Evolutionary conservation across 2,797 vertebrate species (phyloP).

Genomic region (Momotus momota): DNA sequence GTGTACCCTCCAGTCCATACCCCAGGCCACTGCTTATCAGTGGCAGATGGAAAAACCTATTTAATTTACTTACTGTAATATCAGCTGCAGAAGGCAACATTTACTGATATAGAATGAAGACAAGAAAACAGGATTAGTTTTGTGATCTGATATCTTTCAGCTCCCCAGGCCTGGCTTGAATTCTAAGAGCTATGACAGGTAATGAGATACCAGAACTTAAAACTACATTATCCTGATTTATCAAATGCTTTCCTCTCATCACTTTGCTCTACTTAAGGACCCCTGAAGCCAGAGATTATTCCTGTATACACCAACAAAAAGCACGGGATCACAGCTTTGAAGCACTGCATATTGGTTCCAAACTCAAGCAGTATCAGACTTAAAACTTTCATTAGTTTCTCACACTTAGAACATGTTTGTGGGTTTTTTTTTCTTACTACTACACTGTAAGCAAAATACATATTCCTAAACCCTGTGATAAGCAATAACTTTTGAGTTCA

Average conservation of each 20-base stretch:
- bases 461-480: neutral
- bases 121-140: slow-evolving; percentile 53
- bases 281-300: slow-evolving; percentile 43
- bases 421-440: neutral
- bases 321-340: neutral
- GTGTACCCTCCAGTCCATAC: neutral
- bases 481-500: neutral
- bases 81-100: neutral
- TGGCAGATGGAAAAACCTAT: slow-evolving; percentile 8
- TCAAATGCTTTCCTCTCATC: slow-evolving; percentile 38
- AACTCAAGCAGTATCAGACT: neutral
- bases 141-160: slow-evolving; percentile 50
- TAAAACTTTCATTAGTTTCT: slow-evolving; percentile 9
- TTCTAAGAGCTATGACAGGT: slow-evolving; percentile 27
- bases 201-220: slow-evolving; percentile 57
- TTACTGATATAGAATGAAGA: slow-evolving; percentile 40
- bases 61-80: slow-evolving; percentile 49
- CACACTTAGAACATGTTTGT: neutral
- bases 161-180: slow-evolving; percentile 17
- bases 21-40: neutral
- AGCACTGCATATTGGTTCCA: neutral
- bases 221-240: slow-evolving; percentile 54
- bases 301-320: neutral
- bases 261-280: slow-evolving; percentile 37
- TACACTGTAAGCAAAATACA: neutral